A percentile compares a stretch with the other conserved stretches of the same genome.
phyloP scores from a whole-genome alignment of 2,888 invertebrate species.

The Subacronicta megacephala region DNA sequence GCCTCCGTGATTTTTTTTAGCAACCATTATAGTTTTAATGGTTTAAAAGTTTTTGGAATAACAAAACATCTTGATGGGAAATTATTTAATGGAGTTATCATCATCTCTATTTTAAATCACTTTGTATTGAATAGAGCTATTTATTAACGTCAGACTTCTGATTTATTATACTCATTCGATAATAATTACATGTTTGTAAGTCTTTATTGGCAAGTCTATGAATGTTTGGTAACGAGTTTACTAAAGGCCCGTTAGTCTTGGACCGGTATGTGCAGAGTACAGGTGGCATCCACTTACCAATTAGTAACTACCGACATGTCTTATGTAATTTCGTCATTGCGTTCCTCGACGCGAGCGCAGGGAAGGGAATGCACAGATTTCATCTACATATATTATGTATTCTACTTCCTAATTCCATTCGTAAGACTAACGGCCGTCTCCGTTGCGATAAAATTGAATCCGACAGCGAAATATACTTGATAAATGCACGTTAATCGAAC shows the following conservation, averaged over 20 bases:
- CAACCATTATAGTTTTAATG: slow-evolving; percentile 19
- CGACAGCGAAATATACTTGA: slow-evolving; percentile 72
- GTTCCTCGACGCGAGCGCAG: slow-evolving; percentile 42
- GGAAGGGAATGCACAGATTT: slow-evolving; percentile 57
- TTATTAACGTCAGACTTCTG: slow-evolving; percentile 45
- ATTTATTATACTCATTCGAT: slow-evolving; percentile 47
- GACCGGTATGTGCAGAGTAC: slow-evolving; percentile 73
- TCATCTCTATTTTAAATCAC: slow-evolving; percentile 51
- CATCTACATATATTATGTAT: slow-evolving; percentile 59
- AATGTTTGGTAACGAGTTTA: slow-evolving; percentile 80
- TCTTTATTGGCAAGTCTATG: slow-evolving; percentile 65
- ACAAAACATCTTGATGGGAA: slow-evolving; percentile 19
- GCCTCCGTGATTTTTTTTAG: slow-evolving; percentile 41
- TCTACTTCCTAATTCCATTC: slow-evolving; percentile 50
- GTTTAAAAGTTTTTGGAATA: slow-evolving; percentile 31
- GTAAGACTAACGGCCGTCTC: slow-evolving; percentile 71
- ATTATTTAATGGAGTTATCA: slow-evolving; percentile 48
- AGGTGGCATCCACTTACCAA: slow-evolving; percentile 73
- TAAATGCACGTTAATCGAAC: slow-evolving; percentile 68
- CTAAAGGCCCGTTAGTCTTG: slow-evolving; percentile 75
- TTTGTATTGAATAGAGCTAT: slow-evolving; percentile 47
- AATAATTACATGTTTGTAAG: slow-evolving; percentile 59
- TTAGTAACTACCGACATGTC: slow-evolving; percentile 78
- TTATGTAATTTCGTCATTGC: slow-evolving; percentile 77
- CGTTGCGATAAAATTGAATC: slow-evolving; percentile 73